Base-by-base conservation (phyloP, 2,797 vertebrate species). In the Chloroceryle inda region DNA sequence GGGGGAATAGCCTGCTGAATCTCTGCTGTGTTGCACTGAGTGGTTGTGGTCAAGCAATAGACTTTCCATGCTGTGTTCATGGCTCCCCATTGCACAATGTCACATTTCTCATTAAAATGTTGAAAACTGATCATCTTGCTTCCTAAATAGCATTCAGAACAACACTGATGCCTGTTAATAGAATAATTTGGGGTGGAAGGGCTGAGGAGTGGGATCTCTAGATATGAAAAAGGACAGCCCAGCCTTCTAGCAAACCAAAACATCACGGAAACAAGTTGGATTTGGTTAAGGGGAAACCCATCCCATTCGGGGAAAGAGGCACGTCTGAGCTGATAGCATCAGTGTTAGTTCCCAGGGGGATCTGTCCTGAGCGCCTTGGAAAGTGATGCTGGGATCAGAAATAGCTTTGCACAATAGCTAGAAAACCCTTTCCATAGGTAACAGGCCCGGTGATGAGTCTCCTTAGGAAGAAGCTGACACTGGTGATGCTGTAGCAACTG, bases 101-200 rank as follows among this genome's bases (percentile, higher is more conserved):
- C 92, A 80, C 89, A 89, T 91, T 80, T 94, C 86, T 88, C 71
- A 2, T 96, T 96, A 97, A 97, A 97, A 96, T 97, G 97, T 96
- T 95, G 96, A 97, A 97, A 96, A 96, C 93, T 66, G 38, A 55
- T 66, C 76, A 61, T 90, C 79, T 84, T 52, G 85, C 88, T 95
- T 92, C 58, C 85, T 62, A 61, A 68, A 22, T 17, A 75, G 76
- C 71, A 6, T 61, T 88, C 45, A 81, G 89, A 94, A 88, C 95
- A 83, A 92, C 91, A 96, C 92, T 96, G 96, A 96, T 92, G 92
- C 50, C 89, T 90, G 56, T 24, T 58, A 20, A 33, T 7, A 37
- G 75, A 55, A 49, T 42, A 24, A 66, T 40, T 49, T 69, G 68
- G 29, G 78, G 53, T 23, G 11, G 85, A 81, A 85, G 35, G 73